Conservation (phyloP, 1,140 invertebrate species). For the Manduca sexta region DNA sequence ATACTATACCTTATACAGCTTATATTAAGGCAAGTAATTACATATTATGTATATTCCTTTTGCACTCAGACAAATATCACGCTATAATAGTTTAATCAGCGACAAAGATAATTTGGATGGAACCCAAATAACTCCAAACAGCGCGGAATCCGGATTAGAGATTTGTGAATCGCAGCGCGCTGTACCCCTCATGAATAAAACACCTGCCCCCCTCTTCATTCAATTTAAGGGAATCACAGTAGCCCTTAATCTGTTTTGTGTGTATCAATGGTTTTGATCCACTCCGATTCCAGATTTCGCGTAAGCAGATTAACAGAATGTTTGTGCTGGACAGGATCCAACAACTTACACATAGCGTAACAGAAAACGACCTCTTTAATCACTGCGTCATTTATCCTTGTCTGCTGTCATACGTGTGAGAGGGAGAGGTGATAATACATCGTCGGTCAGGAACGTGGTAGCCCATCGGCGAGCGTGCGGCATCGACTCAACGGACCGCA, state of each 20-base stretch:
- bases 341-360: conserved; percentile 20
- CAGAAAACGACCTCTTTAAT: conserved; percentile 24
- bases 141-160: conserved; percentile 16
- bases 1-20: no score
- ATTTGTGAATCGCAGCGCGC: conserved; percentile 17
- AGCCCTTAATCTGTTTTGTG: conserved; percentile 26
- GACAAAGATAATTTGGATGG: conserved; percentile 4
- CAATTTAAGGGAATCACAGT: conserved; percentile 26
- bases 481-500: conserved; percentile 48
- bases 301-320: conserved; percentile 28
- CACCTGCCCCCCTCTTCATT: conserved; percentile 24
- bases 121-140: conserved; percentile 14
- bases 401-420: conserved; percentile 1
- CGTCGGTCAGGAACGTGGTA: conserved; percentile 15
- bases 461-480: conserved; percentile 19
- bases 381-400: conserved; percentile 12
- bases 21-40: no score
- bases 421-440: conserved; percentile 18
- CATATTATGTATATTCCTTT: background rate
- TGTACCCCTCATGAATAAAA: conserved; percentile 26
- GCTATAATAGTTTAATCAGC: background rate
- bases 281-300: conserved; percentile 8
- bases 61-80: background rate
- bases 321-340: conserved; percentile 13
- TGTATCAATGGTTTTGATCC: conserved; percentile 20